These are phyloP conservation scores for Pelecanus crispus DNA, from an alignment of 2,113 vertebrate species.

Conservation along the genomic window DNA sequence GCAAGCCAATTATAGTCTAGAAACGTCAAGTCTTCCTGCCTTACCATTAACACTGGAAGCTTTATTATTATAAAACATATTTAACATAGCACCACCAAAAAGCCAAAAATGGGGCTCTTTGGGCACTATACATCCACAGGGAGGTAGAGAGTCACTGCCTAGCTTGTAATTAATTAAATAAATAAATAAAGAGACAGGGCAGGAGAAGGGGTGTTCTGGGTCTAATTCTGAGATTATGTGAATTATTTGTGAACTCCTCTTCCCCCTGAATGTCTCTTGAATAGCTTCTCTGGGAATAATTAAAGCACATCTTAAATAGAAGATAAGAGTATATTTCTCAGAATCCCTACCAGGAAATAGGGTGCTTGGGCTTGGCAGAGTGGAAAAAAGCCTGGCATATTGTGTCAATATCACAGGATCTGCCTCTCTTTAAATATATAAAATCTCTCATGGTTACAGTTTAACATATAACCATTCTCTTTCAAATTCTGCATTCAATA, in stretches of 20 bases:
- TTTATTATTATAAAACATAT: not conserved
- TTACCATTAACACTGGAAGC: not conserved
- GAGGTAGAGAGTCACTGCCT: not conserved
- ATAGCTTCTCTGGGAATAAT: not conserved
- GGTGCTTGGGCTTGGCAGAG: not conserved
- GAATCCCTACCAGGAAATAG: not conserved
- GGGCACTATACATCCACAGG: not conserved
- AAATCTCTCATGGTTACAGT: not conserved
- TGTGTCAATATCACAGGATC: not conserved
- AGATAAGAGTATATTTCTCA: not conserved
- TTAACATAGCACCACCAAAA: not conserved
- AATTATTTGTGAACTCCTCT: not conserved
- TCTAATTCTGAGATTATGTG: not conserved
- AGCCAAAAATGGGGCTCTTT: not conserved
- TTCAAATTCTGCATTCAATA: not conserved
- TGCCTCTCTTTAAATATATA: not conserved
- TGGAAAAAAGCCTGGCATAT: not conserved
- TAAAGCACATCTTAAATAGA: not conserved
- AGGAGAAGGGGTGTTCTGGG: not conserved
- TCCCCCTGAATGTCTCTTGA: not conserved
- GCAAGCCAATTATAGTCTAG: constrained; percentile 12
- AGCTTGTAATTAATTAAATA: not conserved
- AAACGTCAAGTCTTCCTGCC: constrained; percentile 6
- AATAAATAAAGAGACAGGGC: too few relatives aligned
- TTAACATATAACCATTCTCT: not conserved